Conservation (phyloP, 2,797 vertebrate genomes). For the Lacerta viridis region DNA sequence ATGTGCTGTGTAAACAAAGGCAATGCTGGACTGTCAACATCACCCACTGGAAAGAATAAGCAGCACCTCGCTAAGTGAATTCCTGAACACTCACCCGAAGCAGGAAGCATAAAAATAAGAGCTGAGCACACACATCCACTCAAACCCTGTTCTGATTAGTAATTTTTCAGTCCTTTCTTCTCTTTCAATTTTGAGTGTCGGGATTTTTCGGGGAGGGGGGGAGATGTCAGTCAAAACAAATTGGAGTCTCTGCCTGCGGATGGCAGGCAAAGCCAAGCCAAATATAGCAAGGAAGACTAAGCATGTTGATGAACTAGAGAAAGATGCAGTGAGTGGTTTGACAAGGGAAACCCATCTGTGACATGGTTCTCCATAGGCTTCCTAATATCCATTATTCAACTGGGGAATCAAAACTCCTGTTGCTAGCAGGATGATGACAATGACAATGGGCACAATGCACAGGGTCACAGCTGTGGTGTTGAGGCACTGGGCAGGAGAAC, state of each 20-base stretch:
- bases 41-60: slow-evolving; percentile 32
- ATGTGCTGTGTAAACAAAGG: slow-evolving; percentile 76
- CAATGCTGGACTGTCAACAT: slow-evolving; percentile 44
- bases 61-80: slow-evolving; percentile 12
- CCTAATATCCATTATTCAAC: too few species aligned
- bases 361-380: too few species aligned
- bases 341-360: too few species aligned
- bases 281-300: background rate
- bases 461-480: too few species aligned
- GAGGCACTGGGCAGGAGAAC: too few species aligned
- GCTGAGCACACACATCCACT: background rate
- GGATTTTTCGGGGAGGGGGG: background rate
- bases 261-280: background rate
- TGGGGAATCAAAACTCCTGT: too few species aligned
- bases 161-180: background rate
- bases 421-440: too few species aligned
- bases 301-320: background rate
- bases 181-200: background rate
- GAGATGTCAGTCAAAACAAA: background rate
- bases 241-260: background rate
- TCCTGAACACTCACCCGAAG: background rate
- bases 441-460: too few species aligned
- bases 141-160: background rate
- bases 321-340: background rate
- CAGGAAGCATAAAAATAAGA: slow-evolving; percentile 10